Conservation (phyloP, 53 echinoderm and acorn worm genomes). For the Glandiceps talaboti region DNA sequence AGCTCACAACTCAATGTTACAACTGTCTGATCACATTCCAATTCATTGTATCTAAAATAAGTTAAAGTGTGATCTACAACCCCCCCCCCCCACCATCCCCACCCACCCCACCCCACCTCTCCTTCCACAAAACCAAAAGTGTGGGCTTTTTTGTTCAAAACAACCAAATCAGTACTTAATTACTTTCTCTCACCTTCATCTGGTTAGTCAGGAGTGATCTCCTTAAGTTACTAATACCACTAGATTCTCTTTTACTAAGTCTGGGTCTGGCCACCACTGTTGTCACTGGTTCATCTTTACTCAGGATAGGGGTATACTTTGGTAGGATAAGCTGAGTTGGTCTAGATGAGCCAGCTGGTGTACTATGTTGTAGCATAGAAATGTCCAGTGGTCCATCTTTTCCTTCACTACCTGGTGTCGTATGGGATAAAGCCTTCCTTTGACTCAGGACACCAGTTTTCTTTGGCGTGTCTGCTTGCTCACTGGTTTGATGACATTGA, state of each 20-base stretch:
- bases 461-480: not conserved
- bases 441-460: not conserved
- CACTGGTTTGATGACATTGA: not conserved
- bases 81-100: no score
- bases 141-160: no score
- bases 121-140: no score
- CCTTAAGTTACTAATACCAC: not conserved
- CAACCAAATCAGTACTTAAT: no score
- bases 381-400: not conserved
- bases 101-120: no score
- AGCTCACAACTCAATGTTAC: no score
- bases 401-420: not conserved
- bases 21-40: no score
- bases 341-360: constrained; percentile 24
- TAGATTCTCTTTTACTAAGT: not conserved
- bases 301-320: constrained; percentile 41
- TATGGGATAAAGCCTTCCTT: not conserved
- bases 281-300: not conserved
- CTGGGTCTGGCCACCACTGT: not conserved
- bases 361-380: constrained; percentile 50
- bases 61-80: no score
- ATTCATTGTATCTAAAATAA: no score
- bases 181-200: not conserved
- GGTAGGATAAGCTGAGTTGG: constrained; percentile 2
- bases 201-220: not conserved